Evolutionary conservation across 2,113 vertebrate genomes (phyloP), one percentile per base, ranked within the genome.

Genomic region (Oncorhynchus mykiss): DNA sequence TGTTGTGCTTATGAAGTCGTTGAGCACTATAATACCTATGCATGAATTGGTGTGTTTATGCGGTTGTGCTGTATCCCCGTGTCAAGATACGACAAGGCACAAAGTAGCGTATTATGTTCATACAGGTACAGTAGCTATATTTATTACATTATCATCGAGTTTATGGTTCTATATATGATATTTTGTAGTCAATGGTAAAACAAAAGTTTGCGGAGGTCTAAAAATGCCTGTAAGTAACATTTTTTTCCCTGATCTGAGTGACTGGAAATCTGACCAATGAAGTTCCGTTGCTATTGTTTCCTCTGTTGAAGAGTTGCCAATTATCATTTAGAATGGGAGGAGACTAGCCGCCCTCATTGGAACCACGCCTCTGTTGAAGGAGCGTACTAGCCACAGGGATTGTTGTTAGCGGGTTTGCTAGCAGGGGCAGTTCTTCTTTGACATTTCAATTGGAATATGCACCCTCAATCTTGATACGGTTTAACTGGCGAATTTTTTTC

Each of bases 381-480:
- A 90, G 87, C 90, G 83, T 82, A 85, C 62, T 27, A 66, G 64
- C 87, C 90, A 77, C 87, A 87, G 88, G 88, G 87, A 89, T 86
- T 91, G 91, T 92, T 90, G 90, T 91, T 92, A 92, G 90, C 88
- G 88, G 82, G 87, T 80, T 83, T 87, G 81, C 81, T 81, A 12
- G 75, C 49, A n/a, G 76, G 75, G 82, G 25, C 79, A 72, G 57
- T 81, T 82, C 51, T 78, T 82, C 83, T 80, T 78, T 81, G 73
- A 82, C 80, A 83, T 81, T 84, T 90, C 24, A 54, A 78, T 51
- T 70, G n/a, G 51, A 73, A 24, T 78, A 69, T 75, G 54, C 69
- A 66, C 75, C 51, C 67, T 24, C 20, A 24, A 87, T 81, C 73
- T 81, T 76, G 25, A 67, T 34, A 69, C 80, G 76, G 60, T 48